A percentile compares a stretch with the other conserved stretches of the same genome.
Conservation (phyloP, 2,797 vertebrate species). For the Lepilemur septentrionalis region DNA sequence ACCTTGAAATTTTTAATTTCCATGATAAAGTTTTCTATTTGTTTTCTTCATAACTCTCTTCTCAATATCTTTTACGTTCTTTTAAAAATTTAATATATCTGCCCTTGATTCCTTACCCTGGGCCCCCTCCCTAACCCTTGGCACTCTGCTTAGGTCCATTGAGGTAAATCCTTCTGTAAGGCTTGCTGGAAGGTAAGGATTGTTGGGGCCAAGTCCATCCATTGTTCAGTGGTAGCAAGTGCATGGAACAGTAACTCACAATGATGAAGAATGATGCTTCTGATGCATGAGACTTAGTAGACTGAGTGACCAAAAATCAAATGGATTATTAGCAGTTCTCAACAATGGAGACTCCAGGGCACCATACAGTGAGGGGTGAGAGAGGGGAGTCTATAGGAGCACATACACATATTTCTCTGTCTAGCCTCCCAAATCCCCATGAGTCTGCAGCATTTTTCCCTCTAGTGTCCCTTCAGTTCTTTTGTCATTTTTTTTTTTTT, state of each 20-base stretch:
- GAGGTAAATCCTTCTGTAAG: neutral
- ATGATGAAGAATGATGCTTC: neutral
- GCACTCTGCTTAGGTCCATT: neutral
- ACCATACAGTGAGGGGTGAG: neutral
- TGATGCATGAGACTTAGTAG: neutral
- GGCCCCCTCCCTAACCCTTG: fast-evolving
- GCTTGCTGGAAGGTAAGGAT: neutral
- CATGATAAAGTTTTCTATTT: neutral
- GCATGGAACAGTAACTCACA: neutral
- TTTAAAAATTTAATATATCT: neutral
- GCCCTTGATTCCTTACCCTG: neutral
- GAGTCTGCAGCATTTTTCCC: neutral
- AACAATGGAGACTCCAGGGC: neutral
- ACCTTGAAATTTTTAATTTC: neutral
- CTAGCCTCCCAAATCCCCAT: neutral
- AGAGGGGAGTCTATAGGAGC: neutral
- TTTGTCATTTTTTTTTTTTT: neutral
- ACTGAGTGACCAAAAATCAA: neutral
- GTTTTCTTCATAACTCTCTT: neutral
- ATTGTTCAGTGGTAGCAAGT: neutral
- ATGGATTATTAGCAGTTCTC: neutral
- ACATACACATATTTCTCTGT: neutral
- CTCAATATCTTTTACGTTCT: neutral
- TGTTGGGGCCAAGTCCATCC: neutral
- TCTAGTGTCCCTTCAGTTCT: neutral